Evolutionary conservation across 1,140 invertebrate species (phyloP), one percentile per base, ranked within the genome.

Genomic region (Solenopsis invicta): DNA sequence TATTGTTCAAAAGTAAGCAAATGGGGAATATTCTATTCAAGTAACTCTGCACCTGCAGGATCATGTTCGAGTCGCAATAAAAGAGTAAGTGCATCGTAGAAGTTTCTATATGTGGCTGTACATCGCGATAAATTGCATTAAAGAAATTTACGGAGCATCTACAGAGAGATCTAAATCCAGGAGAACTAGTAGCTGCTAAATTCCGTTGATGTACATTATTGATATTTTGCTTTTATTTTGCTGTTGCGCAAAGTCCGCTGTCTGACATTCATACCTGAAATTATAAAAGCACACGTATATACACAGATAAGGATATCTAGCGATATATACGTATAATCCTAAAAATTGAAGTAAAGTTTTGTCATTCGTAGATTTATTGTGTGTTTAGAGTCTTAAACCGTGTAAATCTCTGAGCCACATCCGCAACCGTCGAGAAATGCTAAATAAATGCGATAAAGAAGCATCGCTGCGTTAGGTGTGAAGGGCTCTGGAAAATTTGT

Each of bases 101-200:
- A 91, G 87, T 92, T 91, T 89, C 88, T 92, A 88, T 84, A 89
- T 92, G 87, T 92, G 88, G 89, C 66, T 74, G 88, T 64, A 75
- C 69, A 90, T 92, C 89, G 75, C 91, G 87, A 90, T 92, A 92
- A 91, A 92, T 92, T 92, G 88, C 87, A 91, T 91, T 92, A 92
- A 66, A 41, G 80, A 88, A 91, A 91, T 91, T 91, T 92, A 92
- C 76, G 75, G 86, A 61, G 78, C 66, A 81, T 84, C 86, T 69
- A 87, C 67, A 84, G 41, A 61, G 86, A 62, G 71, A 87, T 29
- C 74, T 91, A 90, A 91, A 90, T 91, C 88, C 87, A 89, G 61
- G 52, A 34, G 48, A 13, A 10, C 4, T 67, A 85, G 54, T 29
- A 80, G 54, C 64, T 56, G 12, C 12, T 21, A 12, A 66, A 64